These are phyloP conservation scores for Pangasius larnaudii DNA, from an alignment of 2,797 vertebrate species.

Conservation along the genomic window DNA sequence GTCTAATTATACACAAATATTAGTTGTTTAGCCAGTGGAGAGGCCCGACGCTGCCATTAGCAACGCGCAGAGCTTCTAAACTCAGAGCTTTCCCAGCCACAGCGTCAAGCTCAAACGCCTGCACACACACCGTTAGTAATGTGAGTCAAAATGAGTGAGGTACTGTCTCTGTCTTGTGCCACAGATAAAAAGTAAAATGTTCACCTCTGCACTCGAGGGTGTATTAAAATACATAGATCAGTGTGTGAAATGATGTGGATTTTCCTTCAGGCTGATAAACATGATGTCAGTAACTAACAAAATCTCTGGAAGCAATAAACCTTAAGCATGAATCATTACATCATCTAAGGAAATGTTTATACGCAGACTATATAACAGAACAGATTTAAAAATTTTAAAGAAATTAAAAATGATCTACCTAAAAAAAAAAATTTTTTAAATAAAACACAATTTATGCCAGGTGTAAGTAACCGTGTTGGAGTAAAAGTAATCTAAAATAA, in stretches of 20 bases:
- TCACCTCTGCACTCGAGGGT: not conserved
- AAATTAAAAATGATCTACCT: not conserved
- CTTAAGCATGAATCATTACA: not conserved
- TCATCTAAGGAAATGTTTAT: not conserved
- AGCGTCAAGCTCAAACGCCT: slow-evolving; percentile 55
- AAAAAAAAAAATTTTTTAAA: not conserved
- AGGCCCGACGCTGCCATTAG: slow-evolving; percentile 49
- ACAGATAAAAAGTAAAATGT: not conserved
- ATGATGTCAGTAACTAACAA: not conserved
- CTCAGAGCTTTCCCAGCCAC: slow-evolving; percentile 34
- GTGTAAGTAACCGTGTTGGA: not conserved
- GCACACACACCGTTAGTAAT: slow-evolving; percentile 41
- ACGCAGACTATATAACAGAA: not conserved
- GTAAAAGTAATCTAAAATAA: not conserved
- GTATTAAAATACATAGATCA: not conserved
- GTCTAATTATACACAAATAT: slow-evolving; percentile 64
- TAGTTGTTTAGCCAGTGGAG: slow-evolving; percentile 57
- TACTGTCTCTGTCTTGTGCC: not conserved
- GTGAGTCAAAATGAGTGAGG: slow-evolving; percentile 26
- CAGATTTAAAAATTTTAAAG: no score
- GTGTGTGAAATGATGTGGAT: not conserved
- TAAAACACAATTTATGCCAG: not conserved
- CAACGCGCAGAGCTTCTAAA: slow-evolving; percentile 42
- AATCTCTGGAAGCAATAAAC: not conserved
- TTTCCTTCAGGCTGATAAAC: not conserved